Conservation (phyloP, 2,888 invertebrate genomes). For the Chesias legatella region DNA sequence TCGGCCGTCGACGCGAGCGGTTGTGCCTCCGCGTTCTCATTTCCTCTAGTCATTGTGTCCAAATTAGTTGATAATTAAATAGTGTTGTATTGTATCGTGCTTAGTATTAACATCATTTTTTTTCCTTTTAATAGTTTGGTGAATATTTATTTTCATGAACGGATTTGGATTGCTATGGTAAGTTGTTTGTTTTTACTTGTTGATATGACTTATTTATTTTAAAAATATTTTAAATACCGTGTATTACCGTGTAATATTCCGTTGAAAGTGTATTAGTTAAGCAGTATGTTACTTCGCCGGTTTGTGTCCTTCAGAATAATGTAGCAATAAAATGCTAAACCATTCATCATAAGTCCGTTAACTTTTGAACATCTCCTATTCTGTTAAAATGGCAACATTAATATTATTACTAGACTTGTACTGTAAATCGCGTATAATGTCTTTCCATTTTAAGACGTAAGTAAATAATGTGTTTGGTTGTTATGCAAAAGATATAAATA, state of each 20-base stretch:
- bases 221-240: no score
- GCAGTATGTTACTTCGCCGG: conserved; percentile 16
- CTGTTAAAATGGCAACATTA: conserved; percentile 17
- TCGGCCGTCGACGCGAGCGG: conserved; percentile 70
- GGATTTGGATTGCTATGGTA: conserved; percentile 77
- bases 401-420: conserved; percentile 12
- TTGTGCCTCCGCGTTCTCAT: conserved; percentile 59
- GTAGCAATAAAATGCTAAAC: conserved; percentile 20
- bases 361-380: conserved; percentile 28
- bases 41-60: conserved; percentile 77
- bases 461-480: not conserved
- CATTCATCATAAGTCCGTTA: conserved; percentile 23
- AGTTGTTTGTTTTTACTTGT: conserved; percentile 39
- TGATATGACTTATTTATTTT: conserved; percentile 12
- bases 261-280: no score
- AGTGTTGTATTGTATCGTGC: conserved; percentile 27
- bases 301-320: conserved; percentile 17
- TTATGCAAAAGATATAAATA: conserved; percentile 4
- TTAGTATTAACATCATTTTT: conserved; percentile 48
- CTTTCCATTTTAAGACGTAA: conserved; percentile 5
- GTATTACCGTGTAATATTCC: no score
- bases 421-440: conserved; percentile 4
- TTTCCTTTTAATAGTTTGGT: conserved; percentile 45
- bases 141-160: conserved; percentile 66
- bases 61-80: conserved; percentile 48